Evolutionary conservation across 2,113 vertebrate genomes (phyloP).

Genomic region (Hymenochirus boettgeri): DNA sequence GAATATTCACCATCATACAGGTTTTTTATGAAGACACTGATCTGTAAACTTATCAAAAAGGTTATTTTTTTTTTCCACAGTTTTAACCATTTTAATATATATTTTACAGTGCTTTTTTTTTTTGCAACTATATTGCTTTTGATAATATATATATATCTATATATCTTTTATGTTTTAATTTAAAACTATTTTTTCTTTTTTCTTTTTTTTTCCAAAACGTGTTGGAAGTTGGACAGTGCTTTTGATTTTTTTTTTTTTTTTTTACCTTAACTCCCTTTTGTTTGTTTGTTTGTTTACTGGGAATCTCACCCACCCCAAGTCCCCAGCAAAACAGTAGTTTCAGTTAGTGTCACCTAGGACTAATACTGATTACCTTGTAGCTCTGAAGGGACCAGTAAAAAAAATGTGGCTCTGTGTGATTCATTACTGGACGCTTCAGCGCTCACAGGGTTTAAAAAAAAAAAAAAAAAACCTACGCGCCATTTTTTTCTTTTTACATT

Average conservation of each 20-base stretch:
- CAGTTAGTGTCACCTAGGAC: conserved; percentile 81
- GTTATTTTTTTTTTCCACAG: conserved; percentile 75
- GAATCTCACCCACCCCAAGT: conserved; percentile 77
- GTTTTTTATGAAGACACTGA: conserved; percentile 78
- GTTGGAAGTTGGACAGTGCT: conserved; percentile 80
- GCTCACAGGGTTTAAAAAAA: conserved; percentile 30
- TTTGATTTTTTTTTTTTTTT: conserved; percentile 71
- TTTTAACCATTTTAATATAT: conserved; percentile 89
- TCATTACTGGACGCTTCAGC: conserved; percentile 22
- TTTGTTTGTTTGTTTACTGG: conserved; percentile 58
- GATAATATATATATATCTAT: conserved; percentile 78
- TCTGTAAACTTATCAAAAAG: conserved; percentile 87
- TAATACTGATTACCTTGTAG: conserved; percentile 65
- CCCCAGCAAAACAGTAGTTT: conserved; percentile 82
- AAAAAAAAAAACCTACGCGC: conserved; percentile 81
- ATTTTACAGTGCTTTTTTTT: conserved; percentile 88
- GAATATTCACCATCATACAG: conserved; percentile 79
- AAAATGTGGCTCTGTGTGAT: conserved; percentile 31
- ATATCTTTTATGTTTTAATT: conserved; percentile 85
- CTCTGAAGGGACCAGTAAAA: conserved; percentile 31
- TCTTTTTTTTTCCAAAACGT: conserved; percentile 73
- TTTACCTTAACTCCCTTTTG: conserved; percentile 72
- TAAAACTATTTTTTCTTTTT: conserved; percentile 83
- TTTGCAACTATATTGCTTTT: conserved; percentile 92
- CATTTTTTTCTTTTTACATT: conserved; percentile 88